Conservation (phyloP, 2,888 invertebrate species). For the Eudemis profundana region DNA sequence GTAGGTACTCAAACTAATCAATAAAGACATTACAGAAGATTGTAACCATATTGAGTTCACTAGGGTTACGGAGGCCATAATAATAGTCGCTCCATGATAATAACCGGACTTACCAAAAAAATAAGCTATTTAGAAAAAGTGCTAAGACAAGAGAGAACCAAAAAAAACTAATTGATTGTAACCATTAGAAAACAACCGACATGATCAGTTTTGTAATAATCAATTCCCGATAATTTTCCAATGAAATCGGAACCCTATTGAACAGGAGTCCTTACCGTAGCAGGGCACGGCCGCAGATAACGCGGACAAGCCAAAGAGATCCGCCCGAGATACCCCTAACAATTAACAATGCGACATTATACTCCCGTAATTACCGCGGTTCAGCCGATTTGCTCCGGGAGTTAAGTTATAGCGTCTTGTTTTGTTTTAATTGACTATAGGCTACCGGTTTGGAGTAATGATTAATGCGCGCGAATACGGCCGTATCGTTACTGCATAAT, state of each 20-base stretch:
- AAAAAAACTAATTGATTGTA: too few species aligned
- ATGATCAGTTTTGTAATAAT: too few species aligned
- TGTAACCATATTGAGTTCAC: too few species aligned
- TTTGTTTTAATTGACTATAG: constrained; percentile 45
- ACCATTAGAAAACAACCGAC: too few species aligned
- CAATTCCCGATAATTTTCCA: not conserved
- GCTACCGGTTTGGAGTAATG: constrained; percentile 38
- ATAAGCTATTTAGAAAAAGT: too few species aligned
- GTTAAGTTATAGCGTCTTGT: constrained; percentile 71
- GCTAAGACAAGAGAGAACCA: too few species aligned
- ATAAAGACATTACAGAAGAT: too few species aligned
- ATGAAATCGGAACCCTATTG: constrained; percentile 18
- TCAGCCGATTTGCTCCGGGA: constrained; percentile 61
- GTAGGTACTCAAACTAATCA: too few species aligned
- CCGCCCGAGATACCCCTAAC: constrained; percentile 79
- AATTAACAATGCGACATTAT: constrained; percentile 86
- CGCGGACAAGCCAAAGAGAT: constrained; percentile 79
- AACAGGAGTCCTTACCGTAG: constrained; percentile 42
- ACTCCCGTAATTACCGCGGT: constrained; percentile 79
- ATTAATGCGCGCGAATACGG: constrained; percentile 4
- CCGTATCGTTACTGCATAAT: too few species aligned
- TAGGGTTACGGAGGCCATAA: too few species aligned
- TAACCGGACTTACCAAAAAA: too few species aligned
- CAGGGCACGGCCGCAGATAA: constrained; percentile 69
- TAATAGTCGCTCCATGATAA: too few species aligned